Percentiles rank a stretch among this genome's conserved stretches.
Evolutionary conservation across 2,888 invertebrate species (phyloP).

Genomic region (Buathra laborator): DNA sequence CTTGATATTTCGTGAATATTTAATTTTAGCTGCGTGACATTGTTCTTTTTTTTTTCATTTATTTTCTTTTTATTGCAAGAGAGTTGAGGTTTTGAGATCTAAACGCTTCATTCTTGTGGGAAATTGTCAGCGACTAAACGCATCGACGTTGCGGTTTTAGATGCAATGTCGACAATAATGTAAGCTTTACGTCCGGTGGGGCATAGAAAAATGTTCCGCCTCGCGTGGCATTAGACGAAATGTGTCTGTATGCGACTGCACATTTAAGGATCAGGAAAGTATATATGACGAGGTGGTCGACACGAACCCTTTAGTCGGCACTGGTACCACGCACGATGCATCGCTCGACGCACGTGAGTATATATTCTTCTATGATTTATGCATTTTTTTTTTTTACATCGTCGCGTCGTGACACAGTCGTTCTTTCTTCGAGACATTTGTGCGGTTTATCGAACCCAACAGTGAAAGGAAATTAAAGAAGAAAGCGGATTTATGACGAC

Average conservation of each 20-base stretch:
- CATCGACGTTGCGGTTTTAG: not conserved
- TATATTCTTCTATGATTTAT: conserved; percentile 41
- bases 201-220: conserved; percentile 66
- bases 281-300: conserved; percentile 81
- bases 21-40: too few relatives aligned
- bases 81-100: not conserved
- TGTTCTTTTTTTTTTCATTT: not conserved
- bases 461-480: not conserved
- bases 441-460: not conserved
- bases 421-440: not conserved
- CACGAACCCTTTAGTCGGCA: conserved; percentile 81
- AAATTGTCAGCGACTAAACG: not conserved
- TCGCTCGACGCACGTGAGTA: conserved; percentile 81
- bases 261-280: conserved; percentile 79
- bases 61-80: not conserved
- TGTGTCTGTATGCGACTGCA: conserved; percentile 67
- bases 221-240: conserved; percentile 70
- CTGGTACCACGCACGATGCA: conserved; percentile 81
- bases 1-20: too few relatives aligned
- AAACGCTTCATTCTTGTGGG: not conserved
- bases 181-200: conserved; percentile 62
- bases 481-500: not conserved
- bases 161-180: conserved; percentile 1
- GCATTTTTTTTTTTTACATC: conserved; percentile 40
- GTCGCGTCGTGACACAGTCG: not conserved